A percentile compares a stretch with the other conserved stretches of the same genome.
phyloP scores from a whole-genome alignment of 2,888 invertebrate genomes.

The Zootermopsis nevadensis region DNA sequence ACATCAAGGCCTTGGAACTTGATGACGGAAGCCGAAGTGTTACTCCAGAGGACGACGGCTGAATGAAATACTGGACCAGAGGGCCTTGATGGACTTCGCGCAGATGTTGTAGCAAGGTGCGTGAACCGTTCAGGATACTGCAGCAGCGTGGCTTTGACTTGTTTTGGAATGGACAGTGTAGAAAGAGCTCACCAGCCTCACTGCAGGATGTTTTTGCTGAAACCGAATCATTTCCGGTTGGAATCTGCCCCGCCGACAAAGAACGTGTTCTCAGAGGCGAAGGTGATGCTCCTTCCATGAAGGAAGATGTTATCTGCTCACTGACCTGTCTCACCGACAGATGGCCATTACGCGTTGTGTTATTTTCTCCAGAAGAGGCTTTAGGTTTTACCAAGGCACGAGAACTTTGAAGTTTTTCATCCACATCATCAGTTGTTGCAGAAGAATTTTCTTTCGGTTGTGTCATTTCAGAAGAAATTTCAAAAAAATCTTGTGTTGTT shows the following conservation, averaged over 20 bases:
- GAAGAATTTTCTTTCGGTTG: background rate
- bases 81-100: conserved; percentile 48
- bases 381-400: background rate
- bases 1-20: background rate
- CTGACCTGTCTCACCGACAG: background rate
- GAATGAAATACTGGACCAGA: conserved; percentile 47
- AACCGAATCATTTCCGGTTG: background rate
- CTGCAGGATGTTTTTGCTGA: background rate
- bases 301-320: background rate
- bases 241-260: conserved; percentile 44
- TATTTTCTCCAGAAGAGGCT: conserved; percentile 8
- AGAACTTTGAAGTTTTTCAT: background rate
- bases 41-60: background rate
- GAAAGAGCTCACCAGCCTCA: background rate
- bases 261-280: conserved; percentile 32
- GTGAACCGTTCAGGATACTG: background rate
- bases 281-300: background rate
- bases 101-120: conserved; percentile 40
- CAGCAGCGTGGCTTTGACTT: conserved; percentile 28
- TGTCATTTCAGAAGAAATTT: no score
- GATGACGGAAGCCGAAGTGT: conserved; percentile 31
- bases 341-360: background rate
- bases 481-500: no score
- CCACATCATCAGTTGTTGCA: background rate
- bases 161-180: conserved; percentile 43